Base-by-base conservation (phyloP, 2,797 vertebrate genomes). In the Sebastiscus tertius region DNA sequence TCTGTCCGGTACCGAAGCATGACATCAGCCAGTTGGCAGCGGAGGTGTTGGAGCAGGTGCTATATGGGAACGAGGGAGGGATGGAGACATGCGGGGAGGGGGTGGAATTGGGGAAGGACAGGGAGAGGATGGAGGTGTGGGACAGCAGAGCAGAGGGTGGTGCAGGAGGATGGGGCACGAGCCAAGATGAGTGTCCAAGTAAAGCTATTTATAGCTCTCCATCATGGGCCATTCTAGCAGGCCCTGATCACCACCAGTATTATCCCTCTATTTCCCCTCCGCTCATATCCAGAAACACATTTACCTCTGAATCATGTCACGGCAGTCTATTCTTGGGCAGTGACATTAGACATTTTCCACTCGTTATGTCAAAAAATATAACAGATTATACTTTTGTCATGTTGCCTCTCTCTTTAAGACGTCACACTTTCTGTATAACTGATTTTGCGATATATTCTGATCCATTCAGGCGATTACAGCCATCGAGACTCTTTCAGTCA, bases 1-100 rank as follows among this genome's bases (percentile, higher is more conserved):
- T 90, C 85, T 91, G 87, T 89, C 89, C 90, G 20, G 90, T 90
- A 92, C 92, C 91, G 87, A 90, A 90, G 87, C 90, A 92, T 95
- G 95, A 95, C 95, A 95, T 94, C 93, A 95, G 94, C 89, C 88
- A 94, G 92, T 94, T 96, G 96, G 95, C 95, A 96, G 85, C 79
- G 89, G 91, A 94, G 92, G 91, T 92, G 93, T 91, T 62, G 87
- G 93, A 95, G 94, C 93, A 96, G 95, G 95, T 96, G 94, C 94
- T 93, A 85, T 83, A 86, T 92, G 93, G 90, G 87, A 92, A 79
- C 82, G 77, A 90, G 89, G 86, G 88, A 88, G 85, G 90, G 90
- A 91, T 91, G 92, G 92, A 92, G 89, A 80, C 80, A 78, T 87
- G 88, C 81, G 8, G 84, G 85, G 84, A 85, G 87, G 84, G 87